phyloP scores from a whole-genome alignment of 2,888 invertebrate species.

The Nysson spinosus region DNA sequence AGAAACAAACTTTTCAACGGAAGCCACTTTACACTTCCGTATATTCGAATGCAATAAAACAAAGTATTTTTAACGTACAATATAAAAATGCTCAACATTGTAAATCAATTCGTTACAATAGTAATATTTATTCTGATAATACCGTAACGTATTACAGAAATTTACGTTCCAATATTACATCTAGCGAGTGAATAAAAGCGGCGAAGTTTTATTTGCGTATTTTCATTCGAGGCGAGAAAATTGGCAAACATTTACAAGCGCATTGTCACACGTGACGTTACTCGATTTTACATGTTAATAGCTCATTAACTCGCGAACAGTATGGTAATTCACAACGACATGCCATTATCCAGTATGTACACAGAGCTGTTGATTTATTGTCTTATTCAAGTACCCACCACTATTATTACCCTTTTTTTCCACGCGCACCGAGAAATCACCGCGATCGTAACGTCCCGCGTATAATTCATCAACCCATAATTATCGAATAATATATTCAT shows the following conservation, averaged over 20 bases:
- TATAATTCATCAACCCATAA: no score
- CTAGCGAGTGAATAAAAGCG: neutral
- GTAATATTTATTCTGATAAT: no score
- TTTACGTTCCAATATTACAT: no score
- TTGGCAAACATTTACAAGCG: constrained; percentile 33
- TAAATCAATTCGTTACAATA: no score
- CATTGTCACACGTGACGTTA: constrained; percentile 12
- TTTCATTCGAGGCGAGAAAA: constrained; percentile 15
- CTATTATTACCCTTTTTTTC: neutral
- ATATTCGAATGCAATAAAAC: no score
- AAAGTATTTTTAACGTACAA: no score
- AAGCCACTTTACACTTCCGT: no score
- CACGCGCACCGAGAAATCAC: constrained; percentile 18
- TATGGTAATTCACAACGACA: constrained; percentile 5
- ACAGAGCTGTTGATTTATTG: constrained; percentile 28
- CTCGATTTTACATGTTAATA: constrained; percentile 28
- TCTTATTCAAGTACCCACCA: constrained; percentile 6
- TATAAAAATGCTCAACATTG: no score
- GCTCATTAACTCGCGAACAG: constrained; percentile 23
- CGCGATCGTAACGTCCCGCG: no score
- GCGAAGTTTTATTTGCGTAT: neutral
- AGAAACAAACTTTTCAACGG: no score
- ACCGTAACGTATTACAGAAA: no score
- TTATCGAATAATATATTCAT: no score
- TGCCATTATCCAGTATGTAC: neutral